Conservation (phyloP, 2,888 invertebrate genomes). For the Galeopsomyia nigrocyanea region DNA sequence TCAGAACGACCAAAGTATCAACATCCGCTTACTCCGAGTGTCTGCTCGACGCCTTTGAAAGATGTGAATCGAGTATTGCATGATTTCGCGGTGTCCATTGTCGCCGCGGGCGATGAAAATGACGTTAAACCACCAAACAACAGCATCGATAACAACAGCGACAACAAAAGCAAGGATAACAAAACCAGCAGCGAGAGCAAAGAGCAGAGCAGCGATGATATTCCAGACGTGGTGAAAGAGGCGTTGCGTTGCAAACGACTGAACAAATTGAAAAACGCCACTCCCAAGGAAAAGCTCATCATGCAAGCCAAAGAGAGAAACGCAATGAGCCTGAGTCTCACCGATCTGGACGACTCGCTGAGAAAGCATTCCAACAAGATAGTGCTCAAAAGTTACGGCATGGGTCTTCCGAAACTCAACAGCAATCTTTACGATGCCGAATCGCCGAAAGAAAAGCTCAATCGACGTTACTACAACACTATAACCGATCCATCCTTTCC, state of each 20-base stretch:
- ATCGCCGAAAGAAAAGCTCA: conserved; percentile 63
- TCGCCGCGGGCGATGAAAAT: conserved; percentile 72
- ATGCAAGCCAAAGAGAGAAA: conserved; percentile 53
- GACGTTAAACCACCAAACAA: background rate
- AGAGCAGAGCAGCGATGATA: conserved; percentile 58
- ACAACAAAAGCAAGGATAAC: conserved; percentile 36
- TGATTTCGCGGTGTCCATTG: conserved; percentile 81
- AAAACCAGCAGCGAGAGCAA: conserved; percentile 33
- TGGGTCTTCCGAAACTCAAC: conserved; percentile 68
- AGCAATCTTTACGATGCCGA: conserved; percentile 51
- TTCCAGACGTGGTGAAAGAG: conserved; percentile 69
- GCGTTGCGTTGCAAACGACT: conserved; percentile 67
- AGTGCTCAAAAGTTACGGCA: conserved; percentile 72
- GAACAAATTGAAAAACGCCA: conserved; percentile 61
- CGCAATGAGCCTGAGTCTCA: conserved; percentile 72
- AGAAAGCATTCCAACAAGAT: conserved; percentile 73
- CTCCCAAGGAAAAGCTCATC: conserved; percentile 53
- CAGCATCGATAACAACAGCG: background rate
- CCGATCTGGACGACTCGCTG: conserved; percentile 75
- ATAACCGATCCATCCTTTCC: conserved; percentile 86
- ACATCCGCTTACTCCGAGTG: conserved; percentile 79
- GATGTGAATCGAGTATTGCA: conserved; percentile 80
- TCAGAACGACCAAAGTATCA: conserved; percentile 60
- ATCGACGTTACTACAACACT: conserved; percentile 74
- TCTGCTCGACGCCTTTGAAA: conserved; percentile 84